Evolutionary conservation across 2,888 invertebrate genomes (phyloP), one percentile per base, ranked within the genome.

Genomic region (Ditula angustiorana): DNA sequence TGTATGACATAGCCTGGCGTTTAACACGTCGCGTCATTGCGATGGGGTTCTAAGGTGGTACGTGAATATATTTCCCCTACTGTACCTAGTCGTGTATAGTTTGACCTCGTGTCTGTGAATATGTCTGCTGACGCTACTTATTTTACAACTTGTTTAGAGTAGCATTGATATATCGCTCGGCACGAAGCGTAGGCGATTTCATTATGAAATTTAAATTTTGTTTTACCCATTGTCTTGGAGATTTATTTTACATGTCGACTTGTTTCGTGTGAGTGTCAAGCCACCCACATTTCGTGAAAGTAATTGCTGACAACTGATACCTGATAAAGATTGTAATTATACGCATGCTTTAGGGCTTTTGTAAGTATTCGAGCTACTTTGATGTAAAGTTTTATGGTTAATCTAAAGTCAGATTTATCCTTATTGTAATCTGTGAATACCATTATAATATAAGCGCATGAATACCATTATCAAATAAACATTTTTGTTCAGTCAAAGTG

Each of bases 141-240:
- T 50, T 50, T 53, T 13, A 23, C 50, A 24, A 30, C 50, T 44
- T 13, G 35, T 58, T 19, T 58, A 63, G 58, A 52, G 44, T 58
- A 63, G 57, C 50, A 16, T 58, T 52, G 63, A 63, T 58, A 58
- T 63, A 63, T 63, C 44, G 19, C 50, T n/a, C 33, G 33, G n/a
- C 33, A 41, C 21, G 44, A n/a, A 21, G 64, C 37, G 64, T 58
- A 28, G 64, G 64, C 52, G 53, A 37, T 64, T 64, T 59, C 64
- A 64, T 64, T 59, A 64, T 64, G 64, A 64, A 64, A 64, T 64
- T 64, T 58, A 64, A 64, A 64, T 64, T 63, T 63, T 52, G 58
- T 59, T 46, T 52, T 33, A 52, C 24, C 56, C 58, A 64, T 64
- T 64, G 64, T 64, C 50, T 64, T 30, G 52, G 47, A 53, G 64